These are phyloP conservation scores for Smittia aterrima DNA, from an alignment of 2,888 invertebrate genomes.

Conservation along the genomic window DNA sequence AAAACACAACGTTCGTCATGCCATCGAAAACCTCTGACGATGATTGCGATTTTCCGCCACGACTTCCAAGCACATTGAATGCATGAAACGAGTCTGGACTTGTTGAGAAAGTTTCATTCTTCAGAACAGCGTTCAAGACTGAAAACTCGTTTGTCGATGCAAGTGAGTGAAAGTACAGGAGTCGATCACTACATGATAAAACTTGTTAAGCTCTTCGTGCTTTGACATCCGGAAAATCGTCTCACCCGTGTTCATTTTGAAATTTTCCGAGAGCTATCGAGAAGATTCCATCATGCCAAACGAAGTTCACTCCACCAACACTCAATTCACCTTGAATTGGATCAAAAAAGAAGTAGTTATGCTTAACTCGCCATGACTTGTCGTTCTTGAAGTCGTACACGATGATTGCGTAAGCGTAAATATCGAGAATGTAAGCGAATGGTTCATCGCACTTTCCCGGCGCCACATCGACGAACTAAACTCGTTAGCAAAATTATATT, in stretches of 20 bases:
- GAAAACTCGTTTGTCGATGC: conserved; percentile 77
- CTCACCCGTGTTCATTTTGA: conserved; percentile 16
- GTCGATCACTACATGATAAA: conserved; percentile 57
- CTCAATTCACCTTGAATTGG: conserved; percentile 74
- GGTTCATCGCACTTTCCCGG: conserved; percentile 70
- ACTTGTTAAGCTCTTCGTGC: not conserved
- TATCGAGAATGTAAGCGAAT: conserved; percentile 74
- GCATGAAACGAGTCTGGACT: conserved; percentile 66
- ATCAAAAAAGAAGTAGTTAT: conserved; percentile 82
- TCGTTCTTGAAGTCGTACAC: conserved; percentile 69
- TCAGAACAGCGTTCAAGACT: conserved; percentile 69
- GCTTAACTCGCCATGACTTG: conserved; percentile 74
- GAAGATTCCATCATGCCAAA: conserved; percentile 83
- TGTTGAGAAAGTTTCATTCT: conserved; percentile 68
- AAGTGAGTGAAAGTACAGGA: conserved; percentile 78
- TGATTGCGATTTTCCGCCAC: conserved; percentile 71
- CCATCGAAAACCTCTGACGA: conserved; percentile 71
- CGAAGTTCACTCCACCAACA: conserved; percentile 75
- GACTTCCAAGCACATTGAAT: conserved; percentile 69
- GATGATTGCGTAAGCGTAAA: conserved; percentile 71
- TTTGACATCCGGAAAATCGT: not conserved
- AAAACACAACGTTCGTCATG: conserved; percentile 68
- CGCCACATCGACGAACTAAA: conserved; percentile 68
- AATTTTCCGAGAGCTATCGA: conserved; percentile 60
- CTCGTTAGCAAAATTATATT: conserved; percentile 42